phyloP scores from a whole-genome alignment of 2,113 vertebrate genomes.

The Nycticryphes semicollaris region DNA sequence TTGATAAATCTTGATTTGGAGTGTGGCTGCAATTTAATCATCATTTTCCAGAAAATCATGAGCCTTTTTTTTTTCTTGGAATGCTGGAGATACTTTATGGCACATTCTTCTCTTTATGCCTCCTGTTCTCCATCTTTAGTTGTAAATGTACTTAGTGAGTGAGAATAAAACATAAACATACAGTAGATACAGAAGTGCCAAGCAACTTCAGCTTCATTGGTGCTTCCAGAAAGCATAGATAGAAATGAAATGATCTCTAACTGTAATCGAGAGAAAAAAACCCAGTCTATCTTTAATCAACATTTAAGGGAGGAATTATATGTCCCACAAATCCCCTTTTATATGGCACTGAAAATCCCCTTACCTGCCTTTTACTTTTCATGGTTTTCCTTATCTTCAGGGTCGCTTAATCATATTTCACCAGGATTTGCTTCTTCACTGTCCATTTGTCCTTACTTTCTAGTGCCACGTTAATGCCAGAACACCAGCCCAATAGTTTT shows the following conservation, averaged over 20 bases:
- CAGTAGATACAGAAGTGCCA: not conserved
- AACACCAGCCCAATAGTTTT: not conserved
- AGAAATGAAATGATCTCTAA: not conserved
- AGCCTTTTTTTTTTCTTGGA: not conserved
- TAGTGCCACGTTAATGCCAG: not conserved
- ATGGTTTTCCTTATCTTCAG: not conserved
- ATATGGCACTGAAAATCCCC: conserved; percentile 3
- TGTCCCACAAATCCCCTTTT: not conserved
- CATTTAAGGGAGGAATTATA: conserved; percentile 15
- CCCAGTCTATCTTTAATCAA: not conserved
- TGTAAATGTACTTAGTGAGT: not conserved
- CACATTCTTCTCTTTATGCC: not conserved
- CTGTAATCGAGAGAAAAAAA: not conserved
- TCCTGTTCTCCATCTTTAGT: not conserved
- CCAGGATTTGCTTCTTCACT: not conserved
- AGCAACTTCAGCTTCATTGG: not conserved
- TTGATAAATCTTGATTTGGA: not conserved
- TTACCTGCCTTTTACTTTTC: not conserved
- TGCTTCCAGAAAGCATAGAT: not conserved
- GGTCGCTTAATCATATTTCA: conserved; percentile 20
- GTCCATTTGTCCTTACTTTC: conserved; percentile 22
- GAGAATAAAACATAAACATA: not conserved
- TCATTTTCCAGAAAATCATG: not conserved
- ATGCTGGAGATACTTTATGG: not conserved
- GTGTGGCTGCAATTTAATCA: not conserved